Conservation (phyloP, 2,888 invertebrate species). For the Tricholauxania praeusta region DNA sequence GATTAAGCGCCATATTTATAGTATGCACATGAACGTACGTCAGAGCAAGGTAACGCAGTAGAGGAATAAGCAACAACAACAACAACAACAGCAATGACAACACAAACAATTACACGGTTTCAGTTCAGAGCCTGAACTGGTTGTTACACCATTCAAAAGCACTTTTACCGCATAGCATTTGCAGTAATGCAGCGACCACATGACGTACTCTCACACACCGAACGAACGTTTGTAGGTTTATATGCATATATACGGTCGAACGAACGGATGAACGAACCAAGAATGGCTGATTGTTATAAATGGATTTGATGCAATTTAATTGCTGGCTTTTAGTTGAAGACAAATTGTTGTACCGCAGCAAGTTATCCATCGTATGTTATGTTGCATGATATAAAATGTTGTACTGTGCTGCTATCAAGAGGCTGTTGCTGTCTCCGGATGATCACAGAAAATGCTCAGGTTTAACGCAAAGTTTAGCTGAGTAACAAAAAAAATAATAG, state of each 20-base stretch:
- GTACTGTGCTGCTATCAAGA: no score
- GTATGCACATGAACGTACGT: slow-evolving; percentile 31
- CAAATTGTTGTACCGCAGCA: slow-evolving; percentile 54
- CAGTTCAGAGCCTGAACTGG: slow-evolving; percentile 55
- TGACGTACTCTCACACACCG: slow-evolving; percentile 52
- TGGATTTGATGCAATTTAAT: slow-evolving; percentile 62
- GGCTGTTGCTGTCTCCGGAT: no score
- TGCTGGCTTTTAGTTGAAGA: slow-evolving; percentile 59
- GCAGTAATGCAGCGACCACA: slow-evolving; percentile 43
- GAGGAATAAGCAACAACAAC: slow-evolving; percentile 38
- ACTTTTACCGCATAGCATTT: background rate
- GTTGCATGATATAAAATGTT: no score
- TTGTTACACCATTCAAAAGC: slow-evolving; percentile 55
- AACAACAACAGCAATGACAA: slow-evolving; percentile 39
- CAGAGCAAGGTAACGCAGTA: slow-evolving; percentile 18
- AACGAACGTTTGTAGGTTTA: no score
- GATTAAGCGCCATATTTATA: slow-evolving; percentile 57
- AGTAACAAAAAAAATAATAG: no score
- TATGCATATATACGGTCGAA: background rate
- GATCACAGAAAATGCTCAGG: no score
- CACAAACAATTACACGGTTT: slow-evolving; percentile 57
- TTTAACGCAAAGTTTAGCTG: no score
- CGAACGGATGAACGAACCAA: slow-evolving; percentile 1
- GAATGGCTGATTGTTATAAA: slow-evolving; percentile 62
- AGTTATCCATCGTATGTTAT: no score